Conservation (phyloP, 2,888 invertebrate genomes). For the Marronus borbonicus region DNA sequence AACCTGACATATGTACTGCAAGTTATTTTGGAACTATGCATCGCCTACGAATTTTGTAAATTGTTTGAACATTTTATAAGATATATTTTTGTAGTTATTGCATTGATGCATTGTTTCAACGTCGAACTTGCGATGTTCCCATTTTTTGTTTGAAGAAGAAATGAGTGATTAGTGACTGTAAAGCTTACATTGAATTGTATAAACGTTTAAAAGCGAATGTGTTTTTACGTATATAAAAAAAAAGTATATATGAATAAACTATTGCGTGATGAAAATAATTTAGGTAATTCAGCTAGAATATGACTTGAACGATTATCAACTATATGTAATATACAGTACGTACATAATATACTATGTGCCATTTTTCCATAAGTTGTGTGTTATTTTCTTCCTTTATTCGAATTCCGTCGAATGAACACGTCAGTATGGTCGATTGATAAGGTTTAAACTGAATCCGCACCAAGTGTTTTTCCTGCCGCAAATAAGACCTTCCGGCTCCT, state of each 20-base stretch:
- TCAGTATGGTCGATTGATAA: too few relatives aligned
- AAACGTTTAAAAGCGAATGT: constrained; percentile 69
- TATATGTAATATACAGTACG: constrained; percentile 72
- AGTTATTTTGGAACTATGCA: constrained; percentile 52
- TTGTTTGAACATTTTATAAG: constrained; percentile 66
- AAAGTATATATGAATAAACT: constrained; percentile 69
- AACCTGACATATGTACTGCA: constrained; percentile 11
- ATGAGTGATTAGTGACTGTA: constrained; percentile 66
- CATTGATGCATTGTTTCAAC: constrained; percentile 35
- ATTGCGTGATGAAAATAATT: constrained; percentile 69
- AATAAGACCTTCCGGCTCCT: too few relatives aligned
- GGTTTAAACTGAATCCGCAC: too few relatives aligned
- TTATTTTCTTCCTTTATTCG: constrained; percentile 33
- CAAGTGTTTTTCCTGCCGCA: too few relatives aligned
- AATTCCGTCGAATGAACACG: too few relatives aligned
- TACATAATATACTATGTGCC: constrained; percentile 73
- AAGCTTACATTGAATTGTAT: constrained; percentile 68
- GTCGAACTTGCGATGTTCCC: constrained; percentile 9
- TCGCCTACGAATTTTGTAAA: constrained; percentile 65
- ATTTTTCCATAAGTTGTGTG: constrained; percentile 64
- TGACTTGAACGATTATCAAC: constrained; percentile 70
- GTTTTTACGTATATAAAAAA: constrained; percentile 68
- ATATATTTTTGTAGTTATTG: constrained; percentile 69
- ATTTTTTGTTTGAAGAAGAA: constrained; percentile 49
- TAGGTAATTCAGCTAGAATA: constrained; percentile 70